Evolutionary conservation across 2,888 invertebrate genomes (phyloP).

Genomic region (Pristionchus mayeri): DNA sequence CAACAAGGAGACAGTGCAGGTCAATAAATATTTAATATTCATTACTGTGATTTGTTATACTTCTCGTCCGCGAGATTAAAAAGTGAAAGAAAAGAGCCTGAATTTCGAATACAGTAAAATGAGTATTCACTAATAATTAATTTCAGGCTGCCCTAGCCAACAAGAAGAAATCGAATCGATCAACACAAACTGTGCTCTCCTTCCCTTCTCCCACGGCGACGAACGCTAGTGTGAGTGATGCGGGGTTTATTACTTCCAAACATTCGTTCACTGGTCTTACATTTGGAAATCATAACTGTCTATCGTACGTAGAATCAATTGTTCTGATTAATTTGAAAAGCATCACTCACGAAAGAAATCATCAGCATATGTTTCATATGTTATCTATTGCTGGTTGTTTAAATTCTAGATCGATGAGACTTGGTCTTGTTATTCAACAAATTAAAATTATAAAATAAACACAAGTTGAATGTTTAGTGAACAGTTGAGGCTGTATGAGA

Average conservation of each 20-base stretch:
- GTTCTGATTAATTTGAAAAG: neutral
- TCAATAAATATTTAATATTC: neutral
- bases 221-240: constrained; percentile 52
- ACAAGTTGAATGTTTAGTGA: no score
- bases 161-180: constrained; percentile 58
- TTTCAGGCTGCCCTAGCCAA: constrained; percentile 58
- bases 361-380: no score
- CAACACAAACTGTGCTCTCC: constrained; percentile 70
- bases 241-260: neutral
- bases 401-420: no score
- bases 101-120: neutral
- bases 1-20: constrained; percentile 52
- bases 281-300: no score
- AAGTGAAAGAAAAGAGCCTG: neutral
- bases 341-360: no score
- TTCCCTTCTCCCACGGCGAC: constrained; percentile 63
- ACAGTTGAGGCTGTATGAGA: no score
- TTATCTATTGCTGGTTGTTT: no score
- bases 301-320: no score
- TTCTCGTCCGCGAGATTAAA: neutral
- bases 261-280: neutral
- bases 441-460: no score
- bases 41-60: neutral
- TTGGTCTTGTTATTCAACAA: no score
- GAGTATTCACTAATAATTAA: neutral